phyloP scores from a whole-genome alignment of 2,113 vertebrate species.

The Upupa epops region DNA sequence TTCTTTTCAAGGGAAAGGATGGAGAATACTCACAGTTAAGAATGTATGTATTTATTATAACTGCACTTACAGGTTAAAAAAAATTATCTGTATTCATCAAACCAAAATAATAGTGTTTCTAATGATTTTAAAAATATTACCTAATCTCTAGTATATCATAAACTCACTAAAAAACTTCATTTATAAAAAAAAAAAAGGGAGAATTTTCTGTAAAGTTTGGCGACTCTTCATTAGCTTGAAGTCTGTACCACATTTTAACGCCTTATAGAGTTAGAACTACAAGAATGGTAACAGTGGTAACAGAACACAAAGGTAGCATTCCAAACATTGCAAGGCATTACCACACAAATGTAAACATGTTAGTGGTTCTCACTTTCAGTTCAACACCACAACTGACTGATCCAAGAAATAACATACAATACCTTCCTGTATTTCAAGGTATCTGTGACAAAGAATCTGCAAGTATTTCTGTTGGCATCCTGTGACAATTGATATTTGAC shows the following conservation, averaged over 20 bases:
- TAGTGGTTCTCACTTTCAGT: neutral
- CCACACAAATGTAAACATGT: neutral
- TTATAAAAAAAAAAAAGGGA: neutral
- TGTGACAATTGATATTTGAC: neutral
- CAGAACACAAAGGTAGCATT: neutral
- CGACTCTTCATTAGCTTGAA: neutral
- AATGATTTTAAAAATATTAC: neutral
- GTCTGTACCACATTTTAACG: neutral
- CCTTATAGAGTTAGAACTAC: neutral
- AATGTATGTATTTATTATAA: neutral
- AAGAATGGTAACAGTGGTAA: neutral
- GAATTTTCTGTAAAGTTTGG: neutral
- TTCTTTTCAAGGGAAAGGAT: neutral
- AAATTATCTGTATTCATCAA: neutral
- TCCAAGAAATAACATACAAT: neutral
- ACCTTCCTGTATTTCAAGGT: too few relatives aligned
- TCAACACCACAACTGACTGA: neutral
- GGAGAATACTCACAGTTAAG: neutral
- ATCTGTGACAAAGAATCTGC: neutral
- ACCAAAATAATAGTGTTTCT: neutral
- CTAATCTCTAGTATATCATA: rapidly evolving
- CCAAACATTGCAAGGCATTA: neutral
- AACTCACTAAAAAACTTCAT: neutral
- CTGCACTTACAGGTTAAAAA: neutral
- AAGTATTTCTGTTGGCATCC: neutral